These are phyloP conservation scores for Emys orbicularis DNA, from an alignment of 2,797 vertebrate species.

Conservation along the genomic window DNA sequence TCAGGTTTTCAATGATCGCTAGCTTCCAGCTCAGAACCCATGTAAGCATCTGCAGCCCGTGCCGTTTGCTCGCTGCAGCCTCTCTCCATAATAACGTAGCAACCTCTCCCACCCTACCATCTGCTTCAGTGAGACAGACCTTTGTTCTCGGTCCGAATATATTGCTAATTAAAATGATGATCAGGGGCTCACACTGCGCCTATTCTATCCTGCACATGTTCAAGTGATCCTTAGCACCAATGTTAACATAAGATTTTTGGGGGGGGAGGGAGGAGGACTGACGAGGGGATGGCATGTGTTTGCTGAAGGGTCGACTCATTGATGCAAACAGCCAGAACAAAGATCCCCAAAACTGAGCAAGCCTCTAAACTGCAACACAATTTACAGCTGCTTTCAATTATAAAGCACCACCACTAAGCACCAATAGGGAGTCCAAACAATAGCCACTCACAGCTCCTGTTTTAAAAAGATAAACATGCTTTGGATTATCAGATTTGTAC, in stretches of 20 bases:
- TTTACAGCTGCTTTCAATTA: not conserved
- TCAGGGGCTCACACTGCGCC: not conserved
- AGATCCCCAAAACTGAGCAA: rapidly evolving
- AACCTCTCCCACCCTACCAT: conserved; percentile 72
- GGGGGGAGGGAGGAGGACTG: rapidly evolving
- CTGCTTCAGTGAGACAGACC: conserved; percentile 75
- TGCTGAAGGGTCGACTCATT: rapidly evolving
- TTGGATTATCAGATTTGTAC: not conserved
- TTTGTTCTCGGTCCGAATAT: conserved; percentile 70
- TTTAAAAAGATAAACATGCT: not conserved
- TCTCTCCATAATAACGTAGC: conserved; percentile 53
- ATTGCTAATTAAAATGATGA: conserved; percentile 76
- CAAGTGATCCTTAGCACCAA: not conserved
- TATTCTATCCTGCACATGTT: not conserved
- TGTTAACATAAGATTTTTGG: rapidly evolving
- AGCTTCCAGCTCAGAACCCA: not conserved
- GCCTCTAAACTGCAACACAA: rapidly evolving
- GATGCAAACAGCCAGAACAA: rapidly evolving
- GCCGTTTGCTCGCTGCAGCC: not conserved
- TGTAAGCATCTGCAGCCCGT: conserved; percentile 73
- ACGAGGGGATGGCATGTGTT: rapidly evolving
- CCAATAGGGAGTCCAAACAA: not conserved
- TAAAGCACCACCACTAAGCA: not conserved
- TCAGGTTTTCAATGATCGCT: not conserved
- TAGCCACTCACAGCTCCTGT: not conserved